Evolutionary conservation across 2,797 vertebrate genomes (phyloP), one percentile per base, ranked within the genome.

Genomic region (Mallotus villosus): DNA sequence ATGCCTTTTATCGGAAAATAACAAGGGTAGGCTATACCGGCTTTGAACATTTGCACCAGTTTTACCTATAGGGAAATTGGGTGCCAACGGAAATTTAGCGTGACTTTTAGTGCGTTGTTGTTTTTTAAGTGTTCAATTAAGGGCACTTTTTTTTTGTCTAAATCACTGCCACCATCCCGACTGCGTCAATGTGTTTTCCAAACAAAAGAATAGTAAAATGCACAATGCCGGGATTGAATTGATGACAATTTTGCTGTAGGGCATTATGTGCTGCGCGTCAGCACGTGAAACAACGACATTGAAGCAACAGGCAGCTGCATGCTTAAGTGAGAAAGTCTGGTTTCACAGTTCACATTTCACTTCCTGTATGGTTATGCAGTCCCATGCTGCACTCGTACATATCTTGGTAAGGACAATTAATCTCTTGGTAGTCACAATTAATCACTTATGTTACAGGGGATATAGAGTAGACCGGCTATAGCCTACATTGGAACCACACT

Each of bases 301-400:
- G 78, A 78, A 82, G 84, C 89, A 89, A 87, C 85, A 90, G 80
- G 85, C 80, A 70, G 34, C 16, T 24, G 14, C 46, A 3, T 71
- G 58, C 69, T 19, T 60, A 7, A 29, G 17, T 49, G 67, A 49
- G 19, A 65, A 60, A 77, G 51, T 21, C 68, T 8, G 17, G 12
- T 71, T 66, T 78, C 51, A n/a, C 41, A n/a, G 32, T 27, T 17
- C 32, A 46, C 16, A 22, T 25, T 60, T 49, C 53, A 29, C 24
- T 11, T 3, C 12, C 8, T 25, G 9, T 12, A 5, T 17, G 27
- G 60, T 53, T 22, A 55, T 69, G 73, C 63, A 25, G 29, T 29
- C 9, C 41, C 16, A 27, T 27, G 16, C 34, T 8, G 8, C 34
- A 11, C 34, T 37, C 34, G 34, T 8, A 9, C 34, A 1, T 37